Evolutionary conservation across 2,113 vertebrate species (phyloP), one percentile per base, ranked within the genome.

Genomic region (Eurypyga helias): DNA sequence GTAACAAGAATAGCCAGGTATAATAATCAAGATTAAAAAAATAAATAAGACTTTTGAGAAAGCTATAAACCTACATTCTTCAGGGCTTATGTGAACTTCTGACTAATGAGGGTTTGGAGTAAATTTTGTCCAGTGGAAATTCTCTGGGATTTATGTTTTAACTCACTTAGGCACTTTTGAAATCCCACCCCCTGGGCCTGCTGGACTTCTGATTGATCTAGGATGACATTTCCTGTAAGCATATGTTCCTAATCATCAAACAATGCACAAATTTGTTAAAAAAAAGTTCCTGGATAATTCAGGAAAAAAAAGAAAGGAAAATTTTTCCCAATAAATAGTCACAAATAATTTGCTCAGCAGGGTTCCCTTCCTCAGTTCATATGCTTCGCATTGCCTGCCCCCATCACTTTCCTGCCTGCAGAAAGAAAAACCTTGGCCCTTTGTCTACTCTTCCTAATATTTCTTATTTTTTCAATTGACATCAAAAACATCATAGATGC

Each of bases 91-190:
- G 94, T 93, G 96, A 94, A 89, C 61, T 78, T 91, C 81, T 95
- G 77, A 83, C 61, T 95, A 97, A 96, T 87, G 87, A 91, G 94
- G 65, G 62, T 82, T 97, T 82, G 77, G 65, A 95, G 81, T 43
- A 96, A 92, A 81, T 92, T 97, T 93, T 92, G 91, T 69, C 41
- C 14, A 8, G 81, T 96, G 89, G 92, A 95, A 97, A 95, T 95
- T 89, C 89, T 95, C 91, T 51, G 73, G 90, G 87, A 87, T 97
- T 97, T 94, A 90, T 83, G 52, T 89, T 96, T 92, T 95, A 96
- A 93, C 86, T 95, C 96, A 95, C 90, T 97, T 93, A 95, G 95
- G 90, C 94, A 94, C 92, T 97, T 95, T 82, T 93, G 83, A 93
- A 97, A 95, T 97, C 94, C 72, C 97, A 91, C 77, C 61, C 88